Percentiles rank a stretch among this genome's conserved stretches.
Evolutionary conservation across 2,888 invertebrate genomes (phyloP).

Genomic region (Oxyscelio sp.): DNA sequence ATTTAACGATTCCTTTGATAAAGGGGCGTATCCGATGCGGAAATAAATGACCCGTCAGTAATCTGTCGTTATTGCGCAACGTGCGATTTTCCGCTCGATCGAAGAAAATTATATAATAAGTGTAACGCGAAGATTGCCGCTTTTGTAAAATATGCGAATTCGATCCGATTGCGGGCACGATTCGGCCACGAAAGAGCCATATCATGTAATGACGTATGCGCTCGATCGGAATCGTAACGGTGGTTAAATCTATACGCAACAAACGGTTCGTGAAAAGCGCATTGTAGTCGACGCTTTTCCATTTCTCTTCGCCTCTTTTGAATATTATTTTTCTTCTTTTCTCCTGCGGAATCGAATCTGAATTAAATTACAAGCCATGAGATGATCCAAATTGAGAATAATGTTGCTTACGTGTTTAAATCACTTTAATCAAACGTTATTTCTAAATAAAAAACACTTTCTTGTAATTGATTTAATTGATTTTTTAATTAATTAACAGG

Average conservation of each 20-base stretch:
- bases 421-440: no score
- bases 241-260: conserved; percentile 21
- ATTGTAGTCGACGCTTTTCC: no score
- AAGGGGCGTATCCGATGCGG: not conserved
- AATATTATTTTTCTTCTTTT: no score
- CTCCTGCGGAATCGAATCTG: no score
- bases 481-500: no score
- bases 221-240: conserved; percentile 6
- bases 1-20: conserved; percentile 20
- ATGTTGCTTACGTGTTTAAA: no score
- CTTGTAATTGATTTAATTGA: no score
- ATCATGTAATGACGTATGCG: conserved; percentile 7
- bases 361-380: no score
- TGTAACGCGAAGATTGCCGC: conserved; percentile 13
- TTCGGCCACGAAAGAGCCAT: conserved; percentile 4
- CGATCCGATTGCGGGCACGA: conserved; percentile 23
- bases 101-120: conserved; percentile 23
- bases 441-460: no score
- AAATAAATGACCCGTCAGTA: conserved; percentile 24
- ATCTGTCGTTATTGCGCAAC: conserved; percentile 6
- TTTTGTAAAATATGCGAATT: conserved; percentile 24
- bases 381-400: no score
- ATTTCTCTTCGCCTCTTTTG: no score
- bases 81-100: conserved; percentile 5
- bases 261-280: conserved; percentile 19